These are phyloP conservation scores for Mesoclemmys tuberculata DNA, from an alignment of 2,113 vertebrate species.

Conservation along the genomic window DNA sequence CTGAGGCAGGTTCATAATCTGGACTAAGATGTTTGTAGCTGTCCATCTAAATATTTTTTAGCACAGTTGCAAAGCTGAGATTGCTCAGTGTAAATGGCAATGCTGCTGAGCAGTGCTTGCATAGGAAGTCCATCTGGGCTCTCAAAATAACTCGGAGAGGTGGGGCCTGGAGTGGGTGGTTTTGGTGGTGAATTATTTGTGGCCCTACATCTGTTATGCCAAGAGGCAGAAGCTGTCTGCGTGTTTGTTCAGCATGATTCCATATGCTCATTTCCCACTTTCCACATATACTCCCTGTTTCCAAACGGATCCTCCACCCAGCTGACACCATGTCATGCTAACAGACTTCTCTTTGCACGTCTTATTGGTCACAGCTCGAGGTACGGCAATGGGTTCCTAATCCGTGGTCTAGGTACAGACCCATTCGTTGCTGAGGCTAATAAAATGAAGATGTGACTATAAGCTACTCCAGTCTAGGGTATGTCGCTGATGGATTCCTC, in stretches of 20 bases:
- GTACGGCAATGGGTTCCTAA: neutral
- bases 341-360: neutral
- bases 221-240: neutral
- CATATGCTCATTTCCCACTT: neutral
- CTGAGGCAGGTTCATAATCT: neutral
- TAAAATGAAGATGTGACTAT: neutral
- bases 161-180: neutral
- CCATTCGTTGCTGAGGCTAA: neutral
- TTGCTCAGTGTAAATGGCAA: neutral
- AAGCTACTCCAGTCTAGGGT: neutral
- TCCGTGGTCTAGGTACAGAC: neutral
- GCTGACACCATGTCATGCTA: neutral
- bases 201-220: neutral
- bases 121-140: neutral
- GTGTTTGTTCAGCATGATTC: slow-evolving; percentile 52
- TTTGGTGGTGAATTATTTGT: neutral
- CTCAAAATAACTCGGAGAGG: neutral
- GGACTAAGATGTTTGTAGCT: neutral
- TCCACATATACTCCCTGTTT: slow-evolving; percentile 37
- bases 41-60: neutral
- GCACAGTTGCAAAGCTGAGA: neutral
- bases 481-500: neutral
- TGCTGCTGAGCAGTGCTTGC: rapidly evolving
- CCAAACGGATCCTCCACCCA: slow-evolving; percentile 23
- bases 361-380: neutral